phyloP scores from a whole-genome alignment of 2,797 vertebrate species.

The Semotilus atromaculatus region DNA sequence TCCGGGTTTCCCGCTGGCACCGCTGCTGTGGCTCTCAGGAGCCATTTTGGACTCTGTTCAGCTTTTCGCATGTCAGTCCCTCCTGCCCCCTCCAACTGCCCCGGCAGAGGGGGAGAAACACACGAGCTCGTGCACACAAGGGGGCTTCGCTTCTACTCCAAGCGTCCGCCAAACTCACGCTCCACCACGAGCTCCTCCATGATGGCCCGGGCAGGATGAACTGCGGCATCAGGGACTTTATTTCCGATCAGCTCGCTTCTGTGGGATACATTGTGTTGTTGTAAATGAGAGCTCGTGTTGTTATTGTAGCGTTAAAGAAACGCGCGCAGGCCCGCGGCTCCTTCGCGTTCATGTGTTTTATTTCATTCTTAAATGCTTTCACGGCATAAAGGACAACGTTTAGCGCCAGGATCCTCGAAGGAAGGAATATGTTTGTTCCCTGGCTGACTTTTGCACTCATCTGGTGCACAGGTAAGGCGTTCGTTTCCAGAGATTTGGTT shows the following conservation, averaged over 20 bases:
- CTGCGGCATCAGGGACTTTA: neutral
- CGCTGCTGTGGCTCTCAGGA: constrained; percentile 82
- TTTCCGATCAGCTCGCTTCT: neutral
- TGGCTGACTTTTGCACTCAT: constrained; percentile 96
- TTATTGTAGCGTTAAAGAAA: constrained; percentile 59
- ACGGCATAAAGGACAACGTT: constrained; percentile 59
- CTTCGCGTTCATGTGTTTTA: constrained; percentile 64
- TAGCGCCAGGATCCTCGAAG: constrained; percentile 67
- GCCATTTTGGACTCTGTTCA: constrained; percentile 94
- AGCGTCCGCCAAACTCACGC: neutral
- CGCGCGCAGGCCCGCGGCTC: constrained; percentile 70
- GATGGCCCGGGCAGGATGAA: constrained; percentile 17
- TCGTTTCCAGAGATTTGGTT: neutral
- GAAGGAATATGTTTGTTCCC: constrained; percentile 92
- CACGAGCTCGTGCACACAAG: neutral
- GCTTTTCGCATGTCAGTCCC: constrained; percentile 76
- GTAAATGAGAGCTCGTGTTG: constrained; percentile 68
- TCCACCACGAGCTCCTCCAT: neutral
- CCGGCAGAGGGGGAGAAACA: constrained; percentile 50
- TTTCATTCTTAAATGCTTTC: constrained; percentile 76
- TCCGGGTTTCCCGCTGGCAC: constrained; percentile 90
- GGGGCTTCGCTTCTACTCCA: constrained; percentile 5
- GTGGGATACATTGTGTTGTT: constrained; percentile 25
- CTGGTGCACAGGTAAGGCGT: constrained; percentile 89
- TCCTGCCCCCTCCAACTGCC: constrained; percentile 75